phyloP scores from a whole-genome alignment of 2,113 vertebrate species.

The Pelobates fuscus region DNA sequence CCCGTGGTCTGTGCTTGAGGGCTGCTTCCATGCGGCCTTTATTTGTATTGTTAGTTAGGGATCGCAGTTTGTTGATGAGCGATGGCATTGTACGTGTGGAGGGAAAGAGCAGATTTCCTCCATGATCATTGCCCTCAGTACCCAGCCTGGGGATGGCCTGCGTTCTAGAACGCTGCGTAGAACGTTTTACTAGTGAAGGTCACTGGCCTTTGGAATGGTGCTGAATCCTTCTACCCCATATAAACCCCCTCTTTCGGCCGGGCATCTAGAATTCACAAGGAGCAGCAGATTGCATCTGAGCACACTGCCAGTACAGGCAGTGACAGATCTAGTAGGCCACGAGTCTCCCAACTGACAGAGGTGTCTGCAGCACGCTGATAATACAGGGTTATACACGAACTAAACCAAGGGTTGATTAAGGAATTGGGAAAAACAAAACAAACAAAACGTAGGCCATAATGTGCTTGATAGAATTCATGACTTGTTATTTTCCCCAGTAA shows the following conservation, averaged over 20 bases:
- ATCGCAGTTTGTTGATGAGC: background rate
- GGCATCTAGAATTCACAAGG: background rate
- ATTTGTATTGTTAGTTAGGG: conserved; percentile 19
- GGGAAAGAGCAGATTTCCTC: conserved; percentile 13
- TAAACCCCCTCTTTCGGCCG: background rate
- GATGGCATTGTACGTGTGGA: conserved; percentile 5
- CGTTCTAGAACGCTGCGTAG: background rate
- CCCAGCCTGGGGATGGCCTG: conserved; percentile 14
- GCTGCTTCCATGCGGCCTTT: conserved; percentile 25
- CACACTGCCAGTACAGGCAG: conserved; percentile 7
- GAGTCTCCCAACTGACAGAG: too few species aligned
- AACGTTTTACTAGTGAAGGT: conserved; percentile 9
- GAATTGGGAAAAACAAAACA: too few species aligned
- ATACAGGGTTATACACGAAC: too few species aligned
- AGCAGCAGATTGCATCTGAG: conserved; percentile 9
- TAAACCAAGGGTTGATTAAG: too few species aligned
- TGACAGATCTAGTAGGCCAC: conserved; percentile 19
- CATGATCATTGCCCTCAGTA: conserved; percentile 5
- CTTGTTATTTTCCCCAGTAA: too few species aligned
- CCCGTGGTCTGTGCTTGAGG: conserved; percentile 5
- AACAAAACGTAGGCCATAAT: too few species aligned
- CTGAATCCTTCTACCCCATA: too few species aligned
- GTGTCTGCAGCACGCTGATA: too few species aligned
- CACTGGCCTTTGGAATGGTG: background rate
- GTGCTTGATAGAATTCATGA: too few species aligned